Evolutionary conservation across 2,797 vertebrate species (phyloP).

Genomic region (Artibeus jamaicensis): DNA sequence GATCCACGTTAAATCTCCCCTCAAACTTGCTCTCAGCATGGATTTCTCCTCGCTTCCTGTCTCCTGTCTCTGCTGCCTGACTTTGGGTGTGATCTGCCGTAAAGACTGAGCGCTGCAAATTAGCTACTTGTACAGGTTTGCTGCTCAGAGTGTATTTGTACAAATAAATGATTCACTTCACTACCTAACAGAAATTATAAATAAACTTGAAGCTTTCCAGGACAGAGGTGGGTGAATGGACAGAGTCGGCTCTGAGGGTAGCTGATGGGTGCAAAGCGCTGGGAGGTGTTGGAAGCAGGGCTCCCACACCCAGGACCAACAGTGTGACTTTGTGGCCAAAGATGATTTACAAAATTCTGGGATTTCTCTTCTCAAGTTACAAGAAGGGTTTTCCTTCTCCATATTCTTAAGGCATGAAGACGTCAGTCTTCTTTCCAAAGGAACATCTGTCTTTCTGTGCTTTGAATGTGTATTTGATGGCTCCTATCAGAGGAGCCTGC

Average conservation of each 20-base stretch:
- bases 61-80: neutral
- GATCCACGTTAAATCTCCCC: neutral
- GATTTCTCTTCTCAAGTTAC: neutral
- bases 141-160: neutral
- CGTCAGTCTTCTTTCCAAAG: neutral
- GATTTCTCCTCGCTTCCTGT: neutral
- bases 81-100: too few species aligned
- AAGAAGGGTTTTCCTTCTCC: neutral
- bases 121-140: neutral
- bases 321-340: neutral
- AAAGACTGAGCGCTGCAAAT: neutral
- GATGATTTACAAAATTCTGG: neutral
- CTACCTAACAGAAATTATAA: neutral
- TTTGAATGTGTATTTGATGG: neutral
- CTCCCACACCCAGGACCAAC: neutral
- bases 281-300: neutral
- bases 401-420: neutral
- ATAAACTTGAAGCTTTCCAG: neutral
- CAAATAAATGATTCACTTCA: neutral
- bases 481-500: too few species aligned
- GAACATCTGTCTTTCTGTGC: neutral
- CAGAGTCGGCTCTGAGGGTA: too few species aligned
- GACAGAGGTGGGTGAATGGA: neutral
- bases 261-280: too few species aligned
- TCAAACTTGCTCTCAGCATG: neutral